Conservation (phyloP, 2,888 invertebrate species). For the Cephus runcator region DNA sequence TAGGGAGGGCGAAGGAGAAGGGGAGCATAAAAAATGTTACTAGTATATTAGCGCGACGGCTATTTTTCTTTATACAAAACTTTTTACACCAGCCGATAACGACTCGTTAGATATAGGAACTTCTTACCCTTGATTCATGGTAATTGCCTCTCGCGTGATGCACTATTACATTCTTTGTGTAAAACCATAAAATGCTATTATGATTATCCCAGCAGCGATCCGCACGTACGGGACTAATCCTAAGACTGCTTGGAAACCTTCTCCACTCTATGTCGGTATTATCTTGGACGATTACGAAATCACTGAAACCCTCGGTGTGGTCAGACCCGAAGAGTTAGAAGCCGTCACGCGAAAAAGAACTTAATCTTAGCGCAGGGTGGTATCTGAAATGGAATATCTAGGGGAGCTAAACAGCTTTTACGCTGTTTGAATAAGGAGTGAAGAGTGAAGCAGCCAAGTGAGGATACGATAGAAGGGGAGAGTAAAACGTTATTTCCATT, state of each 20-base stretch:
- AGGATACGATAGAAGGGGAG: not conserved
- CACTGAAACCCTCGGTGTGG: not conserved
- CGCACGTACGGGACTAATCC: not conserved
- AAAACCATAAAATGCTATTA: not conserved
- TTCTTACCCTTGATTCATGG: not conserved
- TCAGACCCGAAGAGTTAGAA: not conserved
- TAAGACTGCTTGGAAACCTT: not conserved
- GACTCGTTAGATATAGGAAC: not conserved
- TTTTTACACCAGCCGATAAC: not conserved
- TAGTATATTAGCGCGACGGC: not conserved
- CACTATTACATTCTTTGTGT: not conserved
- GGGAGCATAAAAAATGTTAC: not conserved
- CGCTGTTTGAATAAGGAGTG: conserved; percentile 4
- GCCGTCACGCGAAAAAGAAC: conserved; percentile 1
- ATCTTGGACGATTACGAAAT: not conserved
- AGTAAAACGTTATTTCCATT: conserved; percentile 17
- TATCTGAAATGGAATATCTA: conserved; percentile 5
- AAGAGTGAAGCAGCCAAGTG: not conserved
- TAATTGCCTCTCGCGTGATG: not conserved
- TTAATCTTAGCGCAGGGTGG: not conserved
- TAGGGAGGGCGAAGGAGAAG: not conserved
- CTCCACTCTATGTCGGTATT: not conserved
- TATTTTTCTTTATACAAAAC: not conserved
- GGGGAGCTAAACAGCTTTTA: not conserved
- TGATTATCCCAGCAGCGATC: not conserved